phyloP scores from a whole-genome alignment of 2,797 vertebrate genomes.

The Oreonectes daqikongensis region DNA sequence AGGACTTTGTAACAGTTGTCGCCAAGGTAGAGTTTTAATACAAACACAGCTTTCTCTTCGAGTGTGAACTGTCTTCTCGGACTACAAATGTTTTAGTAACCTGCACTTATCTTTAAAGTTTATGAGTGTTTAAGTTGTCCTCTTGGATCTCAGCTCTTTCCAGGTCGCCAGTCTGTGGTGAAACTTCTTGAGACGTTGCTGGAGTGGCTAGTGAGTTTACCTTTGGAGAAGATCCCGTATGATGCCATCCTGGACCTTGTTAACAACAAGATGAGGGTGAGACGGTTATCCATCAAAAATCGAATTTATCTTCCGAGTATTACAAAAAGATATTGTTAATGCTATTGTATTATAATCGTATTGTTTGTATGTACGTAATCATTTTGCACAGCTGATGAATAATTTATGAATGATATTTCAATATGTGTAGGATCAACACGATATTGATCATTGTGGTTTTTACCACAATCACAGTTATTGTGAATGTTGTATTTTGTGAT shows the following conservation, averaged over 20 bases:
- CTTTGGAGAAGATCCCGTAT: slow-evolving; percentile 90
- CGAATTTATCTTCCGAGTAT: too few relatives aligned
- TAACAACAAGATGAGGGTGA: slow-evolving; percentile 96
- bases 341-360: too few relatives aligned
- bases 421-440: too few relatives aligned
- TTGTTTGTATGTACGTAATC: background rate
- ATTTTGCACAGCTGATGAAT: too few relatives aligned
- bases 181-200: slow-evolving; percentile 91
- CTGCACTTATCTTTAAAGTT: background rate
- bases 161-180: slow-evolving; percentile 83
- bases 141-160: slow-evolving; percentile 76
- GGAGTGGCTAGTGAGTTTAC: slow-evolving; percentile 92
- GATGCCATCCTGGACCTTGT: slow-evolving; percentile 92
- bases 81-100: slow-evolving; percentile 1
- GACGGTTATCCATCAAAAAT: slow-evolving; percentile 31
- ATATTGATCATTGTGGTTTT: too few relatives aligned
- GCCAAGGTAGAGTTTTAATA: slow-evolving; percentile 81
- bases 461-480: too few relatives aligned
- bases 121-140: background rate
- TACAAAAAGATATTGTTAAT: too few relatives aligned
- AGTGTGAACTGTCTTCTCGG: background rate
- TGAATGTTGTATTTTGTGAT: too few relatives aligned
- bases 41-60: slow-evolving; percentile 19
- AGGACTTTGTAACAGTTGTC: slow-evolving; percentile 85
- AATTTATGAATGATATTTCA: too few relatives aligned